phyloP scores from a whole-genome alignment of 1,140 invertebrate genomes.

The Teleogryllus occipitalis region DNA sequence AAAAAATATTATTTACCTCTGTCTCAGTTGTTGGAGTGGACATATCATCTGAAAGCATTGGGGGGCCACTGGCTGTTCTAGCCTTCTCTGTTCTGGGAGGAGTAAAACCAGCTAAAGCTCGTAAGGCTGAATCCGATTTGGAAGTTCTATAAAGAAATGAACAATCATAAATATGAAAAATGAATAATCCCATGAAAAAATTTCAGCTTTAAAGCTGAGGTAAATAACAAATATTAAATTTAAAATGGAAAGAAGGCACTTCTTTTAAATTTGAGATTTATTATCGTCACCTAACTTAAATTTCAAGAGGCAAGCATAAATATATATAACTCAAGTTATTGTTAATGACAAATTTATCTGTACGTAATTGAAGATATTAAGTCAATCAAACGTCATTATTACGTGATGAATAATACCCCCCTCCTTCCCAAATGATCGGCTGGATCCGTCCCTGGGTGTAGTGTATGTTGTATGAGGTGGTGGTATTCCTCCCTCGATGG shows the following conservation, averaged over 20 bases:
- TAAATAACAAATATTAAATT: background rate
- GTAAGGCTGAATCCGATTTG: slow-evolving; percentile 51
- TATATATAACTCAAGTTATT: too few species aligned
- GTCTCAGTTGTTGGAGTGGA: slow-evolving; percentile 46
- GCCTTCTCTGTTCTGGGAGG: slow-evolving; percentile 50
- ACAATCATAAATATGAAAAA: background rate
- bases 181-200: background rate
- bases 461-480: too few species aligned
- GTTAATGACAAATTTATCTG: too few species aligned
- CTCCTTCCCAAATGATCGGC: too few species aligned
- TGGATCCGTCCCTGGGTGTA: too few species aligned
- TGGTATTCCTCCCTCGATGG: too few species aligned
- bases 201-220: background rate
- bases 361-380: too few species aligned
- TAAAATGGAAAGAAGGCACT: background rate
- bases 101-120: slow-evolving; percentile 44
- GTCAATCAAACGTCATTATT: too few species aligned
- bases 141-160: slow-evolving; percentile 26
- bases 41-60: slow-evolving; percentile 48
- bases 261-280: too few species aligned
- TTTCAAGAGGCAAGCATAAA: too few species aligned
- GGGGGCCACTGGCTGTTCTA: slow-evolving; percentile 52
- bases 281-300: too few species aligned
- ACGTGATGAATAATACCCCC: too few species aligned
- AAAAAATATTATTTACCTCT: slow-evolving; percentile 33